Base-by-base conservation (phyloP, 2,797 vertebrate genomes). In the Eidolon dupreanum region DNA sequence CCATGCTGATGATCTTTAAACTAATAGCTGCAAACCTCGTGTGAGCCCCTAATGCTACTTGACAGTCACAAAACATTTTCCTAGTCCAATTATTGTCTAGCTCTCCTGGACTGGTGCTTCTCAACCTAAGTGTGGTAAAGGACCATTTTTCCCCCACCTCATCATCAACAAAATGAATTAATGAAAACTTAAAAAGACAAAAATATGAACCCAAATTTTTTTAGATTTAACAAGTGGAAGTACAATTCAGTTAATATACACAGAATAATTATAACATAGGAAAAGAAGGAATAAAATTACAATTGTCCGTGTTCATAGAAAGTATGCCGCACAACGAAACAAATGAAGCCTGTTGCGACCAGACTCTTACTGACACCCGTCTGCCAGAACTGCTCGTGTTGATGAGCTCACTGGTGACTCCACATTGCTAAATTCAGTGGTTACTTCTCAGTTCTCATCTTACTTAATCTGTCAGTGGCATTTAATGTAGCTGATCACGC, bases 211-310 rank as follows among this genome's bases (percentile, higher is more conserved):
- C 33, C 24, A n/a, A 11, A 43, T 83, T 85, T 93, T 57, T 70
- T 83, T 78, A 77, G 46, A 63, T 49, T 92, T 79, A 68, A 79
- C 36, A 68, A 55, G 73, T 88, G 36, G 95, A 73, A 92, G 85
- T 79, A 73, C 16, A 43, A 49, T 81, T 65, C n/a, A 65, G 3
- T 24, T 74, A 31, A 46, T 88, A 41, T 41, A 10, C 20, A 28
- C 41, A 63, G 36, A 55, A 49, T 75, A 84, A 78, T 88, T 15
- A 43, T 59, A 63, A 66, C 43, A 77, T 57, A 78, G 13, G 36
- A 55, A 88, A 92, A 88, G 28, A 85, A 70, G 22, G 61, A 75
- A 49, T 65, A 88, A 49, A 73, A 84, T 73, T 74, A 66, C 7
- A 91, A n/a, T 24, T 59, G 9, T 59, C 20, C 55, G 16, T 20